These are phyloP conservation scores for Propithecus perrieri DNA, from an alignment of 2,797 vertebrate species.

Conservation along the genomic window DNA sequence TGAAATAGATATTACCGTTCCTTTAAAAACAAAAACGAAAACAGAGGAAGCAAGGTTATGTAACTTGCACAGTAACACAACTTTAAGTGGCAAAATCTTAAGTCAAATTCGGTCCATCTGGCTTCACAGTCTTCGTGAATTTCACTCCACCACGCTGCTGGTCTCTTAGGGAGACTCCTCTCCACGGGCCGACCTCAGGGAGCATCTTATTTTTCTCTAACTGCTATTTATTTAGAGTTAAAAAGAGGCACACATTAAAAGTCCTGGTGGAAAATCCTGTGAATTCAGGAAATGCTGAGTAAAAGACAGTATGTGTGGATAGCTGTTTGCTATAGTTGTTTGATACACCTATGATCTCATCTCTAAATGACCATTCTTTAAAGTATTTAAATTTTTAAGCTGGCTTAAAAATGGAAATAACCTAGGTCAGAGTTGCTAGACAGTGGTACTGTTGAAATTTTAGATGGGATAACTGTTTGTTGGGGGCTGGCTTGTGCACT, in stretches of 20 bases:
- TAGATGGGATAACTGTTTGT: not conserved
- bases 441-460: not conserved
- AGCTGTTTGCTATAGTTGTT: not conserved
- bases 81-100: not conserved
- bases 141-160: not conserved
- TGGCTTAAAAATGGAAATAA: conserved; percentile 29
- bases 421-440: no score
- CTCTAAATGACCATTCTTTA: conserved; percentile 43
- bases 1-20: not conserved
- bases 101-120: not conserved
- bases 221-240: not conserved
- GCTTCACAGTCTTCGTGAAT: not conserved
- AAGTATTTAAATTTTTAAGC: conserved; percentile 55
- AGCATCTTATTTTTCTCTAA: not conserved
- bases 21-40: not conserved
- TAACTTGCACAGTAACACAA: not conserved
- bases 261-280: conserved; percentile 66
- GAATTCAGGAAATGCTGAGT: conserved; percentile 45
- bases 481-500: not conserved
- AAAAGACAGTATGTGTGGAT: conserved; percentile 15
- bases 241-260: conserved; percentile 20
- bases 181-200: no score
- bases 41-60: not conserved
- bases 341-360: not conserved
- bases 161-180: not conserved